A percentile compares a stretch with the other conserved stretches of the same genome.
These are phyloP conservation scores for Epsilonema sp. DNA, from an alignment of 2,888 invertebrate species.

Conservation along the genomic window DNA sequence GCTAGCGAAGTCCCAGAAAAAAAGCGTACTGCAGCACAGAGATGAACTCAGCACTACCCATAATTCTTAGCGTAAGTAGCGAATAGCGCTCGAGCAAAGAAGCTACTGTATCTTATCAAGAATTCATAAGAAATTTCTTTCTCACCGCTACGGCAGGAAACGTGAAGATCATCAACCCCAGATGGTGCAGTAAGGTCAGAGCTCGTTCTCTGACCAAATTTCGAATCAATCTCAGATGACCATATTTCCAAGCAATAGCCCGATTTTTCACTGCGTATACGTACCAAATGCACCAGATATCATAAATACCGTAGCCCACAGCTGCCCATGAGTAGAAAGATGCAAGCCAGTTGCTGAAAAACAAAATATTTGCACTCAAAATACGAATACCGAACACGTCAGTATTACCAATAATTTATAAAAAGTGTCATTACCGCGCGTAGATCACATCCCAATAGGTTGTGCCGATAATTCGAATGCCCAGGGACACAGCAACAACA, in stretches of 20 bases:
- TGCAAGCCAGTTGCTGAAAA: not conserved
- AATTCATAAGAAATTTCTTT: not conserved
- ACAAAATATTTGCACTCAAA: not conserved
- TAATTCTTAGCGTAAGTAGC: no score
- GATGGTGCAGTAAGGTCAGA: constrained; percentile 1
- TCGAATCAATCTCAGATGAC: no score
- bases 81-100: not conserved
- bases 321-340: not conserved
- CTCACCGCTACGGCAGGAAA: constrained; percentile 4
- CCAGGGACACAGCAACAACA: not conserved
- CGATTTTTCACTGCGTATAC: not conserved
- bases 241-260: no score
- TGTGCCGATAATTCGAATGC: not conserved
- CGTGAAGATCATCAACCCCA: not conserved
- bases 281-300: not conserved
- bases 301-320: constrained; percentile 5
- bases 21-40: no score
- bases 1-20: no score
- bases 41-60: no score
- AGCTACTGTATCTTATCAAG: not conserved
- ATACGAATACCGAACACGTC: not conserved
- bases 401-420: no score
- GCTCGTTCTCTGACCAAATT: not conserved
- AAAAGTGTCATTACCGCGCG: no score
- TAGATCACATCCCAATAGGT: not conserved